Base-by-base conservation (phyloP, 1,140 invertebrate species). In the Heliconius eleuchia region DNA sequence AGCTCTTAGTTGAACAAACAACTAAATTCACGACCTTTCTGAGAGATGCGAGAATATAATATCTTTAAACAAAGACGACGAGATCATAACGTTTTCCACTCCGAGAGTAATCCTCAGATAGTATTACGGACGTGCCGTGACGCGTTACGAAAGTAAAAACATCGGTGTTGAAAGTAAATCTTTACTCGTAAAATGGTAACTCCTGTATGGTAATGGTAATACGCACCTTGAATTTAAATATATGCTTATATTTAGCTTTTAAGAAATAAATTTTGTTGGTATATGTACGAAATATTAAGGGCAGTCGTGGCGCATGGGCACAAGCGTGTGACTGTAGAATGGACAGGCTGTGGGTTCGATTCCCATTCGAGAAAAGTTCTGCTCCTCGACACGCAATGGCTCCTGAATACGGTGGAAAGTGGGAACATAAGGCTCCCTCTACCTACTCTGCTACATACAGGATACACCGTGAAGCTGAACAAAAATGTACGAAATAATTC, bases 1-100 rank as follows among this genome's bases (percentile, higher is more conserved):
- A 80, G 84, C 85, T 87, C 81, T 88, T 85, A 85, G 86, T 83
- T 84, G 76, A 79, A 70, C 83, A 88, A 86, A 88, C 86, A 87
- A 85, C 81, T 50, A 84, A 86, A 87, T 84, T 83, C 81, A 80
- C 80, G 80, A 81, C 77, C 81, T 78, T 71, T n/a, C 74, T 39
- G 60, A 55, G 80, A 73, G 78, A 83, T 57, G 80, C 70, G 74
- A 76, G 79, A 80, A 83, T 80, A 46, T 74, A 78, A 83, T 83
- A 83, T 83, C 82, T 81, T 83, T 80, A 83, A 83, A 83, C 82
- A 83, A 74, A 78, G 74, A 75, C 70, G 50, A 76, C 70, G 66
- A 76, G 73, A 78, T 83, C 71, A 79, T 79, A 76, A 79, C 74
- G 74, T 80, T 78, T 80, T 77, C 79, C 70, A 80, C 76, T 78